A percentile compares a stretch with the other conserved stretches of the same genome.
phyloP scores from a whole-genome alignment of 2,113 vertebrate genomes.

The Castor canadensis region DNA sequence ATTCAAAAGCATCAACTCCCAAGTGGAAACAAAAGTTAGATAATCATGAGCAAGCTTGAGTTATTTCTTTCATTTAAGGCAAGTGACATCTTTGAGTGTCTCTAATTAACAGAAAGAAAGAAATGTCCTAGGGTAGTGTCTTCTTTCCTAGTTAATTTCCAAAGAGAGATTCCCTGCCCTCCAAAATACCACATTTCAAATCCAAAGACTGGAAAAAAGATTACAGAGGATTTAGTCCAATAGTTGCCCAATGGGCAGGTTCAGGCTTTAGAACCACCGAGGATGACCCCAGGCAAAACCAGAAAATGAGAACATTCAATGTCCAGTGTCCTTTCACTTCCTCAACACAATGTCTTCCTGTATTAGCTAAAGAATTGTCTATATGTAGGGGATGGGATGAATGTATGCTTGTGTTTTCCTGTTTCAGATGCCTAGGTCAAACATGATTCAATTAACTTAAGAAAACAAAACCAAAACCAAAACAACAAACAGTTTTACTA shows the following conservation, averaged over 20 bases:
- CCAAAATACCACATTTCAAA: not conserved
- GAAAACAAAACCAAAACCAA: constrained; percentile 45
- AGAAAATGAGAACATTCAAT: not conserved
- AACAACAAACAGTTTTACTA: constrained; percentile 19
- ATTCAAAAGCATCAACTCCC: not conserved
- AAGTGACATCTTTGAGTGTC: not conserved
- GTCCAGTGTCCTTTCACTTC: not conserved
- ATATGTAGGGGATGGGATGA: not conserved
- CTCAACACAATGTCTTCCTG: constrained; percentile 6
- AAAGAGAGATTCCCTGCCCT: not conserved
- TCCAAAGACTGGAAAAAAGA: not conserved
- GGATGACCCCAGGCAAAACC: not conserved
- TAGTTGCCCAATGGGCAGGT: not conserved
- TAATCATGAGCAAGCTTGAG: not conserved
- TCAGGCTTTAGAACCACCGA: not conserved
- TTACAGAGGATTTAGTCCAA: not conserved
- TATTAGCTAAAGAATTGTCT: constrained; percentile 16
- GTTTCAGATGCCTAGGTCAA: constrained; percentile 43
- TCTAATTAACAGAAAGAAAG: not conserved
- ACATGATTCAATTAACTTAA: constrained; percentile 58
- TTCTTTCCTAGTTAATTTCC: not conserved
- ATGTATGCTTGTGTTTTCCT: constrained; percentile 58
- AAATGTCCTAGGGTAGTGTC: not conserved
- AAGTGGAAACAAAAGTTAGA: not conserved
- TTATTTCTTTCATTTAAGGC: not conserved